phyloP scores from a whole-genome alignment of 2,113 vertebrate species.

The Percopsis transmontana region DNA sequence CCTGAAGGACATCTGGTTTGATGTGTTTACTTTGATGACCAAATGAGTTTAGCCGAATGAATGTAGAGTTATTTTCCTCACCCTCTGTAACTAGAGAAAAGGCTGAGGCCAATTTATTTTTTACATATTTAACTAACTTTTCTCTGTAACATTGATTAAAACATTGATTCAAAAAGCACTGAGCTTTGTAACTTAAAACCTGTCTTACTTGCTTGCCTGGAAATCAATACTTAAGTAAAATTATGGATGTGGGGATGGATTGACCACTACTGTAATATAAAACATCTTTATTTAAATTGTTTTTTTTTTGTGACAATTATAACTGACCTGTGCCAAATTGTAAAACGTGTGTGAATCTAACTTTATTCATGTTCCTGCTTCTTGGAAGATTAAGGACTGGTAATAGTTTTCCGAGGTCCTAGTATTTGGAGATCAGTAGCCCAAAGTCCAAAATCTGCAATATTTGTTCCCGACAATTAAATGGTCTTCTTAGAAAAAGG shows the following conservation, averaged over 20 bases:
- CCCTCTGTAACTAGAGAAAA: neutral
- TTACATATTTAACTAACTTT: neutral
- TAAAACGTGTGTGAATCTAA: conserved; percentile 16
- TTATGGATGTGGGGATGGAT: neutral
- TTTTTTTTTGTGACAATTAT: conserved; percentile 7
- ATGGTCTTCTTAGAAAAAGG: too few relatives aligned
- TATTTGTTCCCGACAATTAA: too few relatives aligned
- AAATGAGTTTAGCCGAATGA: conserved; percentile 23
- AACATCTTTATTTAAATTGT: neutral
- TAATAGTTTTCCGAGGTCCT: neutral
- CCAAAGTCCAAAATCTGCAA: too few relatives aligned
- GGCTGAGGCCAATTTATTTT: too few relatives aligned
- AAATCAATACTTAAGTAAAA: too few relatives aligned
- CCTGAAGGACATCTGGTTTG: neutral
- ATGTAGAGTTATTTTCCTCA: conserved; percentile 38
- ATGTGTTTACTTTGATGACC: neutral
- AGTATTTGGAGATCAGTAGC: too few relatives aligned
- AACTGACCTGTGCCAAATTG: conserved; percentile 44
- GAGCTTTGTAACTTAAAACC: too few relatives aligned
- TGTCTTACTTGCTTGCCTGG: too few relatives aligned
- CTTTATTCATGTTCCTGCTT: conserved; percentile 37
- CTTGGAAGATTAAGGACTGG: neutral
- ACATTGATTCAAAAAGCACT: neutral
- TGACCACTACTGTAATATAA: conserved; percentile 30
- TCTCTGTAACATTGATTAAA: too few relatives aligned